Evolutionary conservation across 2,113 vertebrate genomes (phyloP).

Genomic region (Thinocorus orbignyianus): DNA sequence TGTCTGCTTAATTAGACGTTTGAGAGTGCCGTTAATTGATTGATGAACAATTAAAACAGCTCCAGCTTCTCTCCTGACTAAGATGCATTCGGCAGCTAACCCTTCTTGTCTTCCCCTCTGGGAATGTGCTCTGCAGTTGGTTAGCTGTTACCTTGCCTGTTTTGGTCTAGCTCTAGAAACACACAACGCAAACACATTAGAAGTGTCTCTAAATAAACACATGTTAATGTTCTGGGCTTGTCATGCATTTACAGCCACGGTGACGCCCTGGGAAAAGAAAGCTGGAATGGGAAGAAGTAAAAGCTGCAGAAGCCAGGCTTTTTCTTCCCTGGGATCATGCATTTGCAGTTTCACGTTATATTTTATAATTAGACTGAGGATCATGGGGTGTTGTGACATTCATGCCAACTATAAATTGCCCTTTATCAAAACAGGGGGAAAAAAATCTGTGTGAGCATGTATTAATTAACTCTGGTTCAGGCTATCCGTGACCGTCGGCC

Average conservation of each 20-base stretch:
- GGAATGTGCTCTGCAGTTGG: conserved; percentile 33
- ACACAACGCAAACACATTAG: conserved; percentile 34
- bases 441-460: neutral
- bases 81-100: conserved; percentile 56
- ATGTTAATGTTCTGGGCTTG: neutral
- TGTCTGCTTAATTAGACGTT: conserved; percentile 71
- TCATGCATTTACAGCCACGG: neutral
- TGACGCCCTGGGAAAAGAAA: neutral
- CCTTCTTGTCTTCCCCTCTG: conserved; percentile 24
- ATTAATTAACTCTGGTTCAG: conserved; percentile 44
- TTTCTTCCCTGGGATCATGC: neutral
- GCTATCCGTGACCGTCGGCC: neutral
- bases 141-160: conserved; percentile 51
- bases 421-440: conserved; percentile 37
- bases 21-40: conserved; percentile 67
- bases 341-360: neutral
- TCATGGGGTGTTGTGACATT: conserved; percentile 16
- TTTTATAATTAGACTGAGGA: conserved; percentile 33
- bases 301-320: neutral
- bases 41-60: conserved; percentile 73
- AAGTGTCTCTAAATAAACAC: conserved; percentile 47
- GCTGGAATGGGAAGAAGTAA: neutral
- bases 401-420: conserved; percentile 24
- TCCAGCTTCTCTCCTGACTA: conserved; percentile 45
- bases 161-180: conserved; percentile 64